Percentiles rank a stretch among this genome's conserved stretches.
Evolutionary conservation across 64 coral and sea anemone species (phyloP).

Genomic region (Montipora cactus): DNA sequence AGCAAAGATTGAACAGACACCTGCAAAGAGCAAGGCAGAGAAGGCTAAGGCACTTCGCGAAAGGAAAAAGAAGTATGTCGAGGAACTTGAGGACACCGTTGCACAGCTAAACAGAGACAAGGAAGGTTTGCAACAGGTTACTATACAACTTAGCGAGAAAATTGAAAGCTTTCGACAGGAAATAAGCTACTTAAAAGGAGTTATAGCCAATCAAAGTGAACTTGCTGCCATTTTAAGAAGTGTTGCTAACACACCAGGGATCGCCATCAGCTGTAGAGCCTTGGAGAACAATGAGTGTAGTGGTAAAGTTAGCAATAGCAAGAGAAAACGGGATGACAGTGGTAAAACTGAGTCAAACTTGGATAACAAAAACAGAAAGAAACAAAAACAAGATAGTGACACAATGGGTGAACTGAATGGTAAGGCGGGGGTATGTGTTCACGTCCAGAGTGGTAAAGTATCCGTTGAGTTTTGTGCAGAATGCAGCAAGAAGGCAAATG

Average conservation of each 20-base stretch:
- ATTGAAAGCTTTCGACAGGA: conserved; percentile 62
- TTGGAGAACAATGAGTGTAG: conserved; percentile 31
- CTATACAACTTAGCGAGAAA: background rate
- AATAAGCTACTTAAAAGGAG: conserved; percentile 85
- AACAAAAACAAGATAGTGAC: conserved; percentile 1
- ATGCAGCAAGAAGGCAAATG: conserved; percentile 81
- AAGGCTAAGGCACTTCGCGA: conserved; percentile 60
- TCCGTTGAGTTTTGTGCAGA: conserved; percentile 93
- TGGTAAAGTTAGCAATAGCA: conserved; percentile 33
- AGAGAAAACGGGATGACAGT: conserved; percentile 27
- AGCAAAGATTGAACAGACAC: background rate
- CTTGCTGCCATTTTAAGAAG: conserved; percentile 77
- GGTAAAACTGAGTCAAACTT: conserved; percentile 14
- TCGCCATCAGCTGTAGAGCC: conserved; percentile 58
- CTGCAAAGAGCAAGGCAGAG: conserved; percentile 46
- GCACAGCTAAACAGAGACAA: conserved; percentile 72
- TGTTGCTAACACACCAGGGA: conserved; percentile 57
- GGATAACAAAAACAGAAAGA: conserved; percentile 1
- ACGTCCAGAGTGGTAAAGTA: conserved; percentile 85
- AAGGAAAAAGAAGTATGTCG: conserved; percentile 84
- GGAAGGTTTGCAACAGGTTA: conserved; percentile 15
- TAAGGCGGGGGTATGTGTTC: conserved; percentile 81
- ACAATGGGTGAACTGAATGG: background rate
- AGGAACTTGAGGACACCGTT: conserved; percentile 71
- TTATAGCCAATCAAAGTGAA: conserved; percentile 87